Evolutionary conservation across 1,140 invertebrate species (phyloP).

Genomic region (Caenorhabditis inopinata): DNA sequence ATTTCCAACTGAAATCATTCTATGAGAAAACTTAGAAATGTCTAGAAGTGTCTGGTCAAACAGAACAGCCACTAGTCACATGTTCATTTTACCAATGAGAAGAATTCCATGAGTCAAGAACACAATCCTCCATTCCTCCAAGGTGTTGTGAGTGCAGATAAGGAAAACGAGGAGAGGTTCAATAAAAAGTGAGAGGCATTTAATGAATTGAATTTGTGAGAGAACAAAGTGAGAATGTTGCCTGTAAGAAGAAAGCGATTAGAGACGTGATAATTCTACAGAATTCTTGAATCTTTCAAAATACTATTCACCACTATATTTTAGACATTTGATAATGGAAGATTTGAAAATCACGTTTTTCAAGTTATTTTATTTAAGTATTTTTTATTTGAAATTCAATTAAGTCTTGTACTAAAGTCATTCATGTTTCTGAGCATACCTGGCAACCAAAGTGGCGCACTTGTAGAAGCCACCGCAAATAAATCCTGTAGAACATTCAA

Average conservation of each 20-base stretch:
- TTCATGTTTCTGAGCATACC: background rate
- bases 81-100: constrained; percentile 36
- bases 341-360: too few species aligned
- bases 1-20: constrained; percentile 35
- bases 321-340: too few species aligned
- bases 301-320: too few species aligned
- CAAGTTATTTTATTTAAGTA: too few species aligned
- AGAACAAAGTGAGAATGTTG: constrained; percentile 51
- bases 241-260: constrained; percentile 47
- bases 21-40: background rate
- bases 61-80: background rate
- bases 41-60: background rate
- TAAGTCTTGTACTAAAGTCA: too few species aligned
- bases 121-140: constrained; percentile 47
- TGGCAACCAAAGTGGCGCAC: constrained; percentile 48
- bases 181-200: constrained; percentile 50
- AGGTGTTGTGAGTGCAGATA: constrained; percentile 37
- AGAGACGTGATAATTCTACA: too few species aligned
- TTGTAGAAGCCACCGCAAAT: constrained; percentile 53
- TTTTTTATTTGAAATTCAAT: too few species aligned
- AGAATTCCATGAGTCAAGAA: constrained; percentile 50
- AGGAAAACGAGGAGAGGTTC: constrained; percentile 50
- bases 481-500: constrained; percentile 47
- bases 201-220: constrained; percentile 52
- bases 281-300: too few species aligned